Percentiles rank a stretch among this genome's conserved stretches.
Conservation (phyloP, 2,113 vertebrate genomes). For the Ornithorhynchus anatinus region DNA sequence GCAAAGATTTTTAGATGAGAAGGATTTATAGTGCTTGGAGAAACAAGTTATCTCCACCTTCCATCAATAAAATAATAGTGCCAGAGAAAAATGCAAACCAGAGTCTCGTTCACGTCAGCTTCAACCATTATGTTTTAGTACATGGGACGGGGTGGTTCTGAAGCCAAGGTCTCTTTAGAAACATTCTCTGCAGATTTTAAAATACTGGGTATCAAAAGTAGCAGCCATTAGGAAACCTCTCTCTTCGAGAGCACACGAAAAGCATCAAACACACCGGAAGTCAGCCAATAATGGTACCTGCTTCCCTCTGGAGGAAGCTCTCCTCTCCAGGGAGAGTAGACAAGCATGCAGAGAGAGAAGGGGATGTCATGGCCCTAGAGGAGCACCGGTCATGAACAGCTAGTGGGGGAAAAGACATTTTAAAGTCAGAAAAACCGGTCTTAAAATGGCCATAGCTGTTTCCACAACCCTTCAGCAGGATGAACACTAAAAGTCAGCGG, state of each 20-base stretch:
- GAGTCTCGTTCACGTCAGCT: no score
- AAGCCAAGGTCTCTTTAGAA: neutral
- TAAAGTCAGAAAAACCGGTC: neutral
- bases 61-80: neutral
- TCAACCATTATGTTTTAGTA: neutral
- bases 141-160: neutral
- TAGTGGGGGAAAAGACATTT: neutral
- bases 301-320: neutral
- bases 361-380: no score
- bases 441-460: neutral
- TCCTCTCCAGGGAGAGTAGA: neutral
- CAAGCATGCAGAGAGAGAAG: no score
- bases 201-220: constrained; percentile 1
- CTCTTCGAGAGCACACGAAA: neutral
- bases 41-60: neutral
- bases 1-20: neutral
- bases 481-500: no score
- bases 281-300: no score
- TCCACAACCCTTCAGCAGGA: no score
- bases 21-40: neutral
- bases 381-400: no score
- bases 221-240: constrained; percentile 8
- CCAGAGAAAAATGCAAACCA: neutral
- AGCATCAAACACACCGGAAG: neutral
- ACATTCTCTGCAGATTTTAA: neutral